Percentiles rank a stretch among this genome's conserved stretches.
These are phyloP conservation scores for Gallinago jamesoni DNA, from an alignment of 2,113 vertebrate species.

Conservation along the genomic window DNA sequence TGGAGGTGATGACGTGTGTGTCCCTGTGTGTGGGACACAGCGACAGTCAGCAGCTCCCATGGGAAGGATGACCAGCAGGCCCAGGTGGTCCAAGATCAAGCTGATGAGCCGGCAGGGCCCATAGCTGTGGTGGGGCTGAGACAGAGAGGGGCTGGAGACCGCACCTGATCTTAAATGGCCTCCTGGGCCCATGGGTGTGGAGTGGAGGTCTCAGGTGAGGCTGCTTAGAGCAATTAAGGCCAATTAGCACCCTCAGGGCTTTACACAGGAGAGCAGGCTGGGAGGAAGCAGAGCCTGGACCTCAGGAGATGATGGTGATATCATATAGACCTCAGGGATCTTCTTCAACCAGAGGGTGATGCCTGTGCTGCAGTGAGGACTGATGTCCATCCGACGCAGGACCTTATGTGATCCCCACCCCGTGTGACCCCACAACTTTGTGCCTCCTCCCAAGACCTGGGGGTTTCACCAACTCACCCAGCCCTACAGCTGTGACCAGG, in stretches of 20 bases:
- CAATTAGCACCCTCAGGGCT: background rate
- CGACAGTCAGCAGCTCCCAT: background rate
- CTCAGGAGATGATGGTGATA: background rate
- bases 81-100: background rate
- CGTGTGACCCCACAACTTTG: rapidly evolving
- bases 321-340: background rate
- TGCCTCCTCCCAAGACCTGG: background rate
- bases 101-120: rapidly evolving
- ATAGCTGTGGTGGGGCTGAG: rapidly evolving
- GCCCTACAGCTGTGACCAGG: rapidly evolving
- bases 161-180: background rate
- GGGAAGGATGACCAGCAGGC: rapidly evolving
- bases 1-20: rapidly evolving
- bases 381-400: background rate
- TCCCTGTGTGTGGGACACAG: rapidly evolving
- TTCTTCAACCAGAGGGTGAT: rapidly evolving
- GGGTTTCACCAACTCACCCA: background rate
- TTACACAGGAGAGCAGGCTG: background rate
- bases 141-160: rapidly evolving
- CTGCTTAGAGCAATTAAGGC: background rate
- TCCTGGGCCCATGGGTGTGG: background rate
- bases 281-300: background rate
- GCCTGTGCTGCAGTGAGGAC: too few species aligned
- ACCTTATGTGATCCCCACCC: too few species aligned
- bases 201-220: background rate